Evolutionary conservation across 2,113 vertebrate genomes (phyloP).

Genomic region (Antechinus flavipes): DNA sequence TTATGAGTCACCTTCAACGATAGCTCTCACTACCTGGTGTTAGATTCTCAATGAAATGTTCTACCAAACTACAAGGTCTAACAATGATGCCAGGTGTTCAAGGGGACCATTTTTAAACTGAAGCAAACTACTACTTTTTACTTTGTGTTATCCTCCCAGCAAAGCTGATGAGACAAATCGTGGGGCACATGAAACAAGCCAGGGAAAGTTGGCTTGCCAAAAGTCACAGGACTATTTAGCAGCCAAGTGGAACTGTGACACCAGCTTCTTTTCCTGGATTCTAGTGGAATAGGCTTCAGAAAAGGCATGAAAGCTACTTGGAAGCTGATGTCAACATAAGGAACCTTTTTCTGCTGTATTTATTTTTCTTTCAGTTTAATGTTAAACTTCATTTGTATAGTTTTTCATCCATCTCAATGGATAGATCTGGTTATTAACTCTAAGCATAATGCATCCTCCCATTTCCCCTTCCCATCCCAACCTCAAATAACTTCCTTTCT

Average conservation of each 20-base stretch:
- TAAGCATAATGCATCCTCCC: not conserved
- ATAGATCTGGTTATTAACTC: not conserved
- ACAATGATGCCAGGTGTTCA: not conserved
- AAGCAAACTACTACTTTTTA: not conserved
- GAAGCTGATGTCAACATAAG: not conserved
- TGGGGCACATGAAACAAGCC: not conserved
- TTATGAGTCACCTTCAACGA: constrained; percentile 20
- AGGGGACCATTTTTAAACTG: not conserved
- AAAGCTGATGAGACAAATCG: not conserved
- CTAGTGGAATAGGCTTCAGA: constrained; percentile 5
- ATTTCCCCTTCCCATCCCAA: not conserved
- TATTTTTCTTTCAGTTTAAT: constrained; percentile 3
- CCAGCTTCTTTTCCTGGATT: not conserved
- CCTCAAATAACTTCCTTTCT: not conserved
- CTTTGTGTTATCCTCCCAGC: not conserved
- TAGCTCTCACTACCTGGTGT: not conserved
- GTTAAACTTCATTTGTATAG: not conserved
- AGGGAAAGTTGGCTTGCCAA: not conserved
- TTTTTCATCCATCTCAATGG: constrained; percentile 35
- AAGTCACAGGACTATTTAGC: not conserved
- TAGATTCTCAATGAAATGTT: constrained; percentile 37
- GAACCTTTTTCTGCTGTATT: not conserved
- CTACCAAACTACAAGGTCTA: not conserved
- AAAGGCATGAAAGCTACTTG: not conserved
- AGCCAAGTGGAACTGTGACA: not conserved